These are phyloP conservation scores for Sitta europaea DNA, from an alignment of 2,113 vertebrate species.

Conservation along the genomic window DNA sequence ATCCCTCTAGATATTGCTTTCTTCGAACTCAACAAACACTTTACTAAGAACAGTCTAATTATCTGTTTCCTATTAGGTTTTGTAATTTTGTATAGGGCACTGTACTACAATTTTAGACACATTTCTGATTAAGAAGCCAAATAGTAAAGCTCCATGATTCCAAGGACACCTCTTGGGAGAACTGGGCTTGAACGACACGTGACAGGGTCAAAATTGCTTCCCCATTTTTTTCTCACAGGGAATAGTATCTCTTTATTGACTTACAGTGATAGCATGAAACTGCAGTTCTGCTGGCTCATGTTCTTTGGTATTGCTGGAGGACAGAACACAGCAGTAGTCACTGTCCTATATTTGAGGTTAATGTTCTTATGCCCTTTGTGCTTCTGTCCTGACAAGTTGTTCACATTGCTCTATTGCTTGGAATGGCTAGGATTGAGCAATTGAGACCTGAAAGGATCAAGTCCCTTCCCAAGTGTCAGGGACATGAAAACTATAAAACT, in stretches of 20 bases:
- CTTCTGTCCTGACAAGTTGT: background rate
- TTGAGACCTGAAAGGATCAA: background rate
- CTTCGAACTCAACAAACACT: background rate
- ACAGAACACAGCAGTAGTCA: background rate
- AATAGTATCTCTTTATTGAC: background rate
- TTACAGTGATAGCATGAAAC: background rate
- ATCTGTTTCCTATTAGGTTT: background rate
- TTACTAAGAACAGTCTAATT: background rate
- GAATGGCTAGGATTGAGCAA: background rate
- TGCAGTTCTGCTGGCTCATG: background rate
- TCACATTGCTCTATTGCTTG: background rate
- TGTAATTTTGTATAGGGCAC: background rate
- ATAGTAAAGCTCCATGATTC: background rate
- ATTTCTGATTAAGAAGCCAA: background rate
- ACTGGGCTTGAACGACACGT: fast-evolving
- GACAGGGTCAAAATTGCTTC: background rate
- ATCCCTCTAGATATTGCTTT: background rate
- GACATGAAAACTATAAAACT: background rate
- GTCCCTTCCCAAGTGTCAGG: background rate
- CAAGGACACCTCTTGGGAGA: background rate
- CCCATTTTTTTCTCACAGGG: background rate
- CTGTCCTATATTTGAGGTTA: background rate
- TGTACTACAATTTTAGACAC: background rate
- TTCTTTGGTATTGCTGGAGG: background rate
- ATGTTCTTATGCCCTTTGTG: background rate